Base-by-base conservation (phyloP, 2,797 vertebrate species). In the Prunella strophiata region DNA sequence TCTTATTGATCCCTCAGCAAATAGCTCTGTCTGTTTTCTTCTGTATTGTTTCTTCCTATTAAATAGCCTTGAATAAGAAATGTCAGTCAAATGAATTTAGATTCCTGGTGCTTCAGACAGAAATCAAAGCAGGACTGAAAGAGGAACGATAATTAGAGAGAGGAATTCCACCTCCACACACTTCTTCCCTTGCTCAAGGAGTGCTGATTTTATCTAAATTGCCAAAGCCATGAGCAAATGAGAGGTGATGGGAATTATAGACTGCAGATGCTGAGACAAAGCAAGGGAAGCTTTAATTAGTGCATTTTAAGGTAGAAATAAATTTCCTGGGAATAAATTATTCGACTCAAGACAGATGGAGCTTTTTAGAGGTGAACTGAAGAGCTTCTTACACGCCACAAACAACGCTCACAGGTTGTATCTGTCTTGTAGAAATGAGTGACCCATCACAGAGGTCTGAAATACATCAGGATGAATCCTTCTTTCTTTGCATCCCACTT, bases 171-270 rank as follows among this genome's bases (percentile, higher is more conserved):
- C 85, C 81, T 75, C 78, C 78, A 95, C 71, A 94, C 82, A 72
- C 66, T 92, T 78, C 91, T 94, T 92, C 32, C 72, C 78, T 92
- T 86, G 88, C 48, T 94, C 82, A 83, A 93, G 76, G 77, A 96
- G 65, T 72, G 88, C n/a, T 96, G 92, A 92, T 96, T 92, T 89
- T 91, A 95, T 89, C 91, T 91, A 85, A 96, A 96, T 94, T 96
- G 82, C 72, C 88, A 93, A 80, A 85, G 80, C 95, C 17, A 21
- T 70, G 89, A 96, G 93, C 88, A 97, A 94, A 94, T 73, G 88
- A 94, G 75, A 94, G 72, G 75, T 88, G 85, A 96, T 77, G 79
- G 91, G 77, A 70, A 93, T 96, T 96, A 85, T 42, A 91, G 92
- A 89, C 73, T 94, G 61, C 75, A 88, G 76, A 85, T 30, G 30